These are phyloP conservation scores for Rhagophthalmus giganteus DNA, from an alignment of 2,888 invertebrate genomes.

Conservation along the genomic window DNA sequence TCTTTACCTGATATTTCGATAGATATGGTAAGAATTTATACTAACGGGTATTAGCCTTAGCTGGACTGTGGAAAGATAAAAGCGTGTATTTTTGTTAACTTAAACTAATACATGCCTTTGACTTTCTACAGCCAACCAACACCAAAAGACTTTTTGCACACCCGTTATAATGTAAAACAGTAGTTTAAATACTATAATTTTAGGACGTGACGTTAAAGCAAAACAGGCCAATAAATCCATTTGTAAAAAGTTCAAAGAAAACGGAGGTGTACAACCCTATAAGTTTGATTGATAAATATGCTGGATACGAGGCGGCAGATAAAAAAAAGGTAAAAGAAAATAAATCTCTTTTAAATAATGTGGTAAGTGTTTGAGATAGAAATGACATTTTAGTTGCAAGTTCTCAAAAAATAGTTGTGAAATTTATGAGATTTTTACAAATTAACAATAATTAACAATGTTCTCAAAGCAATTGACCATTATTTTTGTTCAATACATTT, in stretches of 20 bases:
- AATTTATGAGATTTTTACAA: too few relatives aligned
- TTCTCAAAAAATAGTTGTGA: too few relatives aligned
- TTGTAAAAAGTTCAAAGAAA: conserved; percentile 53
- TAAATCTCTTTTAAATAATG: conserved; percentile 34
- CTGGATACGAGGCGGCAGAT: conserved; percentile 45
- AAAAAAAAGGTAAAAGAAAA: conserved; percentile 36
- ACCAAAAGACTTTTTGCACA: too few relatives aligned
- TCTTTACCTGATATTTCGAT: background rate
- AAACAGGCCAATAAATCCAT: conserved; percentile 53
- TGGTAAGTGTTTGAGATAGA: conserved; percentile 1
- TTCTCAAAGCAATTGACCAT: too few relatives aligned
- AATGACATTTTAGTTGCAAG: conserved; percentile 11
- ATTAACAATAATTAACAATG: too few relatives aligned
- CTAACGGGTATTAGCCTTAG: background rate
- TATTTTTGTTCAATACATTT: too few relatives aligned
- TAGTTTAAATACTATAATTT: background rate
- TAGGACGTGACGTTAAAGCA: conserved; percentile 2
- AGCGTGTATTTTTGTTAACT: too few relatives aligned
- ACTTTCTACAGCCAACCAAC: too few relatives aligned
- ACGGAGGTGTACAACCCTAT: conserved; percentile 42
- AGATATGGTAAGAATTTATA: background rate
- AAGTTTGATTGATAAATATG: conserved; percentile 49
- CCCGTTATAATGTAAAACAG: background rate
- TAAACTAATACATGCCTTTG: background rate
- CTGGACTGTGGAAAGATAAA: too few relatives aligned